Percentiles rank a stretch among this genome's conserved stretches.
Evolutionary conservation across 2,113 vertebrate species (phyloP).

Genomic region (Ciconia boyciana): DNA sequence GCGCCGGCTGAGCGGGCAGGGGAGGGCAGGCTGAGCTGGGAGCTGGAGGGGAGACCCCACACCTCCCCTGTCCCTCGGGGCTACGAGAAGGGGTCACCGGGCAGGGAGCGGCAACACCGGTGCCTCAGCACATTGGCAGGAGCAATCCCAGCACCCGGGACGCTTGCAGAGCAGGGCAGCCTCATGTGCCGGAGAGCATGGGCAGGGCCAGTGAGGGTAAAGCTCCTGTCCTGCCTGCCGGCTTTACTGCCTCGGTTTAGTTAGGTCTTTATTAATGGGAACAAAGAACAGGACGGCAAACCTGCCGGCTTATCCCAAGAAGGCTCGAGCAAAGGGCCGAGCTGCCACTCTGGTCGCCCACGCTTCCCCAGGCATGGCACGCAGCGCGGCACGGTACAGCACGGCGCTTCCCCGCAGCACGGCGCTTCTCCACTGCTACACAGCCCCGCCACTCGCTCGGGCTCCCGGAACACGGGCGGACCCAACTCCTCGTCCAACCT

Average conservation of each 20-base stretch:
- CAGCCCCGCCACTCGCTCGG: accelerated
- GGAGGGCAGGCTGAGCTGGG: neutral
- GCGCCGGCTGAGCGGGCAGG: neutral
- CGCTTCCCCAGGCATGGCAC: neutral
- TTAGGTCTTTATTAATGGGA: neutral
- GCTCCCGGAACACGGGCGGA: accelerated
- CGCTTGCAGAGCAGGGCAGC: too few species aligned
- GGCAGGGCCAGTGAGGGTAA: neutral
- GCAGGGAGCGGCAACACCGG: neutral
- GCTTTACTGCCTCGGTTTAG: accelerated
- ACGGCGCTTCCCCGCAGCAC: neutral
- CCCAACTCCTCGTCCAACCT: neutral
- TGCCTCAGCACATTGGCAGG: accelerated
- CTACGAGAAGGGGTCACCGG: neutral
- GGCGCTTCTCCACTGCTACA: neutral
- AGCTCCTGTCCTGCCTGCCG: accelerated
- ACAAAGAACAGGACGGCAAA: neutral
- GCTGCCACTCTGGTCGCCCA: neutral
- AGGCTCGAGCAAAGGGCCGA: neutral
- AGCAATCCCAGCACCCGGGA: neutral
- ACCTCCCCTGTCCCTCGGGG: neutral
- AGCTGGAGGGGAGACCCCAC: accelerated
- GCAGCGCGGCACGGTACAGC: accelerated
- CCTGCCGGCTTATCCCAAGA: neutral
- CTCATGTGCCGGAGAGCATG: accelerated